Base-by-base conservation (phyloP, 2,113 vertebrate species). In the Gorsachius goisagi region DNA sequence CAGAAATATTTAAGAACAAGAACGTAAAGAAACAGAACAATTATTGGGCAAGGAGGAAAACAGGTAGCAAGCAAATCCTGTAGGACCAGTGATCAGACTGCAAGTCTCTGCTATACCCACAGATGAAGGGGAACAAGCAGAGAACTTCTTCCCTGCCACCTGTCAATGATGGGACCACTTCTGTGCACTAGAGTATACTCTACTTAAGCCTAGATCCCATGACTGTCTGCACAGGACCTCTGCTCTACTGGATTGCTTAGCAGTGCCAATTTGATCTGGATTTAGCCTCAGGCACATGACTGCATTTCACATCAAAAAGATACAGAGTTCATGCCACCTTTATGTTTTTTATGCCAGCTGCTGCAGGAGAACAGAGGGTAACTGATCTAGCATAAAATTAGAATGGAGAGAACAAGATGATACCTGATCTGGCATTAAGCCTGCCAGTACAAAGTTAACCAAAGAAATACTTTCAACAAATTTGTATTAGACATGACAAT, bases 301-400 rank as follows among this genome's bases (percentile, higher is more conserved):
- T 93, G 30, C 58, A 53, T 79, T 96, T 91, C 84, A 91, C 80
- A 91, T 85, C 39, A 89, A 95, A 95, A 92, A 90, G 45, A 63
- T 18, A 85, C 0, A 7, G 62, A 87, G 69, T 76, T 91, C 74
- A 85, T 72, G 84, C 69, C 84, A 94, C 73, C 73, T 94, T 95
- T 95, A 71, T 39, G 44, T 11, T 85, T 89, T 88, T 91, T 78
- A 87, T 72, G 87, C 62, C 87, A 92, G 86, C 77, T 89, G 86
- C 77, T 89, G 60, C 76, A 78, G 78, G 15, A 96, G 81, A 96
- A 95, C 86, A 96, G 91, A 95, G 84, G 64, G 94, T 92, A 97
- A 96, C 89, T 68, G 96, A 96, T 91, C 94, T 84, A 93, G 94
- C 81, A 85, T 56, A 96, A 94, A 95, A 96, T 96, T 95, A 96